Evolutionary conservation across 2,888 invertebrate genomes (phyloP).

Genomic region (Incurvaria masculella): DNA sequence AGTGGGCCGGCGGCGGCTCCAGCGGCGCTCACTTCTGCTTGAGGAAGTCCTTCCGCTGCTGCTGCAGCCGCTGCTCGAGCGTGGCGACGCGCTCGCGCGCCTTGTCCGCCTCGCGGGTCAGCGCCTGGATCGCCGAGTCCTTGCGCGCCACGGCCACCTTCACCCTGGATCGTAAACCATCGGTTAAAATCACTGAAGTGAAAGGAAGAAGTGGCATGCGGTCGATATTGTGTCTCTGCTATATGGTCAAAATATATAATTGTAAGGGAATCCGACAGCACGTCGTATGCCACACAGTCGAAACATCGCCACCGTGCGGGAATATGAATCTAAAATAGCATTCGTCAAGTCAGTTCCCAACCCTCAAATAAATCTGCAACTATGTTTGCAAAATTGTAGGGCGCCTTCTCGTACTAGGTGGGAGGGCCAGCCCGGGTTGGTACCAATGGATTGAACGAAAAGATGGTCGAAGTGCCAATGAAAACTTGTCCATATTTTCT

Average conservation of each 20-base stretch:
- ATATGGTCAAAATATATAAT: not conserved
- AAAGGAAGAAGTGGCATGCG: too few relatives aligned
- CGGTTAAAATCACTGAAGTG: not conserved
- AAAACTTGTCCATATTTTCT: too few relatives aligned
- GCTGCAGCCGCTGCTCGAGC: constrained; percentile 75
- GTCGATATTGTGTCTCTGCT: too few relatives aligned
- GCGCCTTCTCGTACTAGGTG: too few relatives aligned
- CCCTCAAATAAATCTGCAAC: not conserved
- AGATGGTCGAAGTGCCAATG: too few relatives aligned
- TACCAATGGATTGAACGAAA: too few relatives aligned
- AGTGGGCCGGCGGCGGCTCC: too few relatives aligned
- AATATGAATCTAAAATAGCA: not conserved
- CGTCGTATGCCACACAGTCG: too few relatives aligned
- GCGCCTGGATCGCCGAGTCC: constrained; percentile 69
- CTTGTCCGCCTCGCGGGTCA: constrained; percentile 67
- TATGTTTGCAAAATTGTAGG: not conserved
- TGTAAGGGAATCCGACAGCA: too few relatives aligned
- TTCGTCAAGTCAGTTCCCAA: too few relatives aligned
- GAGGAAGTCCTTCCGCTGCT: constrained; percentile 69
- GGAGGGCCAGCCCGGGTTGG: too few relatives aligned
- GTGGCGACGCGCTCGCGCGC: constrained; percentile 70
- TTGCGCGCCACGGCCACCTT: constrained; percentile 79
- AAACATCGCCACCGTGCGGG: too few relatives aligned
- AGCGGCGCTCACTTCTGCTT: constrained; percentile 39
- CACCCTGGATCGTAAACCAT: constrained; percentile 53